phyloP scores from a whole-genome alignment of 2,888 invertebrate genomes.

The Sturmia bella region DNA sequence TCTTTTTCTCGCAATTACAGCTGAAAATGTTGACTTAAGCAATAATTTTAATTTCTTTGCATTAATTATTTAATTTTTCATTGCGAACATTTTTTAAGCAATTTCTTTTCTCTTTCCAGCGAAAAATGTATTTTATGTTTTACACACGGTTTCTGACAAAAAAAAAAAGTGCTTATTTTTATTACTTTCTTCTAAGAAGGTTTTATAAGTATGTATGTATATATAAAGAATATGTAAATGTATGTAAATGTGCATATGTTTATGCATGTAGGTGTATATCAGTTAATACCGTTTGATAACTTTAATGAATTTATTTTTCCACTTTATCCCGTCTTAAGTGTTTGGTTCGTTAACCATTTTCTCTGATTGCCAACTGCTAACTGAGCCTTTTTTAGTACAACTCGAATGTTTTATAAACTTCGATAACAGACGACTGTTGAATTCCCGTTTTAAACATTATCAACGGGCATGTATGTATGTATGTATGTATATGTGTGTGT shows the following conservation, averaged over 20 bases:
- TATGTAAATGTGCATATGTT: constrained; percentile 8
- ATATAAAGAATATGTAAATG: constrained; percentile 21
- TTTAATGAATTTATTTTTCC: constrained; percentile 29
- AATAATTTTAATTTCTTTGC: not conserved
- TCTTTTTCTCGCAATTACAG: not conserved
- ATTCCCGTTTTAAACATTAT: constrained; percentile 51
- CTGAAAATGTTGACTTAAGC: not conserved
- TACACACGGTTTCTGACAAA: constrained; percentile 4
- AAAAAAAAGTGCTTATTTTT: constrained; percentile 18
- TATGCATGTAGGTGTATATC: constrained; percentile 1
- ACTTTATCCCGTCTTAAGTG: constrained; percentile 54
- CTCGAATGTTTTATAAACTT: constrained; percentile 64
- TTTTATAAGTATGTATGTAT: not conserved
- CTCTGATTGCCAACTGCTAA: constrained; percentile 79
- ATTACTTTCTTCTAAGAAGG: not conserved
- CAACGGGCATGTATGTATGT: no score
- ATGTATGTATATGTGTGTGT: constrained; percentile 58
- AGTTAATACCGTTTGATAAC: constrained; percentile 27
- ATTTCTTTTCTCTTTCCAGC: not conserved
- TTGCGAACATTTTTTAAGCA: not conserved
- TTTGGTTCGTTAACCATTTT: constrained; percentile 73
- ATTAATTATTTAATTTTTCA: not conserved
- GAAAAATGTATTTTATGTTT: no score
- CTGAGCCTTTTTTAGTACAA: constrained; percentile 77
- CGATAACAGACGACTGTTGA: constrained; percentile 34